Conservation (phyloP, 1,140 invertebrate genomes). For the Homalodisca vitripennis region DNA sequence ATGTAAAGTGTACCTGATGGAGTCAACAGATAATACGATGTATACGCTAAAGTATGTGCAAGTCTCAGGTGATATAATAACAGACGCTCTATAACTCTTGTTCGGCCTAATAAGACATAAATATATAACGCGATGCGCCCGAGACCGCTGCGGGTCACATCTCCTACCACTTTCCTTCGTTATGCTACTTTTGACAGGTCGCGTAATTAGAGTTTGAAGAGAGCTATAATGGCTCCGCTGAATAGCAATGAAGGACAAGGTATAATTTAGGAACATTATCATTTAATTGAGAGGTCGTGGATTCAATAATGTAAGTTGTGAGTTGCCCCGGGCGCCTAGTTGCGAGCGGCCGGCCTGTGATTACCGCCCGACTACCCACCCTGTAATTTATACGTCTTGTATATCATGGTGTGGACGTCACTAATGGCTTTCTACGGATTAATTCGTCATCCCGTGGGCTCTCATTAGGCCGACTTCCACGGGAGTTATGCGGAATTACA, state of each 20-base stretch:
- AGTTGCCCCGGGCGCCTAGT: neutral
- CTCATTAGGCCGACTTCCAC: too few species aligned
- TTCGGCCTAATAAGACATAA: conserved; percentile 6
- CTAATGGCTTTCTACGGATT: neutral
- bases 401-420: neutral
- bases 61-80: conserved; percentile 3
- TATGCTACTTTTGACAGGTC: neutral
- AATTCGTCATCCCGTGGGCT: conserved; percentile 5
- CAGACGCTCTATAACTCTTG: conserved; percentile 3
- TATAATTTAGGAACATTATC: conserved; percentile 16
- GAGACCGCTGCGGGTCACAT: too few species aligned
- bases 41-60: neutral
- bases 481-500: too few species aligned
- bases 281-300: conserved; percentile 15
- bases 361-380: neutral
- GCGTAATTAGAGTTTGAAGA: neutral
- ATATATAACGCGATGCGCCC: conserved; percentile 10
- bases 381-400: conserved; percentile 15
- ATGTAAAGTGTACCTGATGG: conserved; percentile 2
- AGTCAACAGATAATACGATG: too few species aligned
- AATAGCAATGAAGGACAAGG: neutral
- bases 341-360: conserved; percentile 3
- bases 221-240: neutral
- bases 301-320: conserved; percentile 11
- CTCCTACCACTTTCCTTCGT: neutral